Percentiles rank a stretch among this genome's conserved stretches.
phyloP scores from a whole-genome alignment of 2,888 invertebrate genomes.

The Tinea pellionella region DNA sequence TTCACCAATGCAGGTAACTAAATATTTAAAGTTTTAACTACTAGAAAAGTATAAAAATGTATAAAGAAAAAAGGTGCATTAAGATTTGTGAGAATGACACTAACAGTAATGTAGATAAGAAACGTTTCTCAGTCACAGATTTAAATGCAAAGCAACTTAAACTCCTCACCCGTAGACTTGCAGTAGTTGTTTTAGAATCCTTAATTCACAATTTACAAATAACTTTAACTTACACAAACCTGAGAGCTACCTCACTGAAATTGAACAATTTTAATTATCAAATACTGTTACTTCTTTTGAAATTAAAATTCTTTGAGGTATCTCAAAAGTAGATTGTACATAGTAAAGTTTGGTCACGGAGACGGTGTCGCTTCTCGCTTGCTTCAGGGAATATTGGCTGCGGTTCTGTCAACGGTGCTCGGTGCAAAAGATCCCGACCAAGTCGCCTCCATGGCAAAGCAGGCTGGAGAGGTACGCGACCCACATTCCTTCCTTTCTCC shows the following conservation, averaged over 20 bases:
- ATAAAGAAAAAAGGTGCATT: not conserved
- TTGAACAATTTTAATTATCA: not conserved
- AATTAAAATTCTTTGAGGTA: constrained; percentile 36
- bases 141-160: constrained; percentile 24
- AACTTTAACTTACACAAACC: constrained; percentile 36
- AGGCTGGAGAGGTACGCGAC: constrained; percentile 92
- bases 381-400: constrained; percentile 91
- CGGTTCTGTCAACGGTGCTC: constrained; percentile 90
- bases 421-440: constrained; percentile 92
- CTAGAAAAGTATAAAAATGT: not conserved
- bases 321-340: constrained; percentile 33
- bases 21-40: not conserved
- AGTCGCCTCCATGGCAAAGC: constrained; percentile 93
- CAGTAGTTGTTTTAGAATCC: constrained; percentile 41
- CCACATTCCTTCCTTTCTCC: constrained; percentile 48
- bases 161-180: constrained; percentile 50
- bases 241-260: constrained; percentile 43
- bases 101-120: constrained; percentile 6
- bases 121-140: not conserved
- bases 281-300: not conserved
- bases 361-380: constrained; percentile 69
- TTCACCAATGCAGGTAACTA: constrained; percentile 86
- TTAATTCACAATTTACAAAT: constrained; percentile 40
- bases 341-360: constrained; percentile 67
- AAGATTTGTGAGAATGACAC: not conserved